Conservation (phyloP, 1,140 invertebrate species). For the Brachionus plicatilis region DNA sequence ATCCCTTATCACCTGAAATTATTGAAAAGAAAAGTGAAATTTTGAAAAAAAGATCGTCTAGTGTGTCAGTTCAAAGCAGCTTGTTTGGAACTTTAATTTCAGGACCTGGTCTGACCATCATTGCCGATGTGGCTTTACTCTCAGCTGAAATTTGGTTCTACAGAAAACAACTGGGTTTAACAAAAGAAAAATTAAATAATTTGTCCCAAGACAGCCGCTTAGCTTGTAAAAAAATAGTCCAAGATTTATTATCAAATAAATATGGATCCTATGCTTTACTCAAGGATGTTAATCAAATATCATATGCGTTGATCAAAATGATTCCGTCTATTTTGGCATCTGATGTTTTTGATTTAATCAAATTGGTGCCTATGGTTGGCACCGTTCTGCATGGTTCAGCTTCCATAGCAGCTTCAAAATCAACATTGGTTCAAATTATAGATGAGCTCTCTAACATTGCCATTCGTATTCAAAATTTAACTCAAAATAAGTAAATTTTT, state of each 20-base stretch:
- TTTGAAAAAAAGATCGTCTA: neutral
- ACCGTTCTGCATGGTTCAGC: neutral
- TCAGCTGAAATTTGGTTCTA: slow-evolving; percentile 14
- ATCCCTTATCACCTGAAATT: neutral
- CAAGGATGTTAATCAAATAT: neutral
- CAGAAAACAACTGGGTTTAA: slow-evolving; percentile 11
- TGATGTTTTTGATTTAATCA: neutral
- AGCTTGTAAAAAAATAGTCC: neutral
- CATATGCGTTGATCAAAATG: neutral
- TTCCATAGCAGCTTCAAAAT: neutral
- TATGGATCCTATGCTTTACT: neutral
- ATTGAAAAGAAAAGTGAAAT: slow-evolving; percentile 19
- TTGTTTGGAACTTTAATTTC: neutral
- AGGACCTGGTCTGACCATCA: neutral
- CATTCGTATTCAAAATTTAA: neutral
- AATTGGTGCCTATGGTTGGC: neutral
- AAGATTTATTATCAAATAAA: neutral
- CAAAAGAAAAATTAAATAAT: neutral
- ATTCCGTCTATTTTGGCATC: neutral
- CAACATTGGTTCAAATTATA: neutral
- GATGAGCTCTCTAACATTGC: neutral
- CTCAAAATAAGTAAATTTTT: neutral
- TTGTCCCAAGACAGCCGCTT: neutral
- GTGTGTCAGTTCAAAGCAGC: neutral
- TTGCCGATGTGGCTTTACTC: neutral